A percentile compares a stretch with the other conserved stretches of the same genome.
These are phyloP conservation scores for Saccostrea echinata DNA, from an alignment of 1,140 invertebrate genomes.

Conservation along the genomic window DNA sequence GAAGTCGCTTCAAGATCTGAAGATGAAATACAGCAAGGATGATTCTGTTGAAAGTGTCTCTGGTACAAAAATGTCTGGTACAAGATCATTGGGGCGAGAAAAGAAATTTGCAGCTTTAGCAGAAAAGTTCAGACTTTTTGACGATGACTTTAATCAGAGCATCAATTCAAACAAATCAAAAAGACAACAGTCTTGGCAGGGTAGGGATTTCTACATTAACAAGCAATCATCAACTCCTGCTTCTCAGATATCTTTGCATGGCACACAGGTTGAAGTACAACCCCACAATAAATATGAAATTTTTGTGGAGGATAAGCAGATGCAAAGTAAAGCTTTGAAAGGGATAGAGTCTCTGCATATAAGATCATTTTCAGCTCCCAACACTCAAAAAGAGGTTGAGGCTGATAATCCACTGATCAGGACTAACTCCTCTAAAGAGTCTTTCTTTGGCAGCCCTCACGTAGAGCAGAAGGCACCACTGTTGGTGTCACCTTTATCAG, in stretches of 20 bases:
- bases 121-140: constrained; percentile 61
- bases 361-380: constrained; percentile 70
- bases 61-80: background rate
- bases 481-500: background rate
- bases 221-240: background rate
- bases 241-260: constrained; percentile 61
- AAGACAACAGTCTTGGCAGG: constrained; percentile 8
- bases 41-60: background rate
- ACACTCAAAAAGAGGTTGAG: constrained; percentile 47
- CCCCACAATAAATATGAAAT: constrained; percentile 71
- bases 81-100: background rate
- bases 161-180: constrained; percentile 26
- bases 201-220: background rate
- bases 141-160: constrained; percentile 43
- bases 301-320: constrained; percentile 66
- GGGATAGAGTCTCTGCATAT: constrained; percentile 65
- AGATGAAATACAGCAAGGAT: constrained; percentile 60
- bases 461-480: constrained; percentile 7
- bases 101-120: constrained; percentile 53
- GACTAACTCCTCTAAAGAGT: constrained; percentile 49
- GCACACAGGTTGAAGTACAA: constrained; percentile 69
- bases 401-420: constrained; percentile 45
- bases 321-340: constrained; percentile 48
- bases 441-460: background rate
- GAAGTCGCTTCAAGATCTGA: constrained; percentile 91